phyloP scores from a whole-genome alignment of 1,140 invertebrate genomes.

The Cotesia typhae region DNA sequence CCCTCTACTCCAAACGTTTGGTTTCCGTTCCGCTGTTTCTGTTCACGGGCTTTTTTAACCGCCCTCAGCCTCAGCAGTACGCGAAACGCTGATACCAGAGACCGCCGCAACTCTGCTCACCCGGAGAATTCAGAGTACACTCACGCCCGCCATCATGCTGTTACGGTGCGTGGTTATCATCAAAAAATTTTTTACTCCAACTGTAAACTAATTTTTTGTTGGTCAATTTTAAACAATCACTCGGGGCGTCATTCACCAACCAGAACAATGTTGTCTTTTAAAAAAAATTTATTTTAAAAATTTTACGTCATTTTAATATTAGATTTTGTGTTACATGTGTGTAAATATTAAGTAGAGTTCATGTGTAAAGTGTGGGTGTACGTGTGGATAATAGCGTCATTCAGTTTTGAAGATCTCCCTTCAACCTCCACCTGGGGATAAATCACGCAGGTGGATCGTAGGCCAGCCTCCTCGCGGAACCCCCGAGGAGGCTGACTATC shows the following conservation, averaged over 20 bases:
- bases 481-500: slow-evolving; percentile 25
- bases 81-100: slow-evolving; percentile 39
- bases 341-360: not conserved
- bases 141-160: slow-evolving; percentile 32
- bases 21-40: slow-evolving; percentile 22
- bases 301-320: too few species aligned
- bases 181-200: not conserved
- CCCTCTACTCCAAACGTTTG: slow-evolving; percentile 11
- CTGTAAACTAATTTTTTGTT: too few species aligned
- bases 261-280: too few species aligned
- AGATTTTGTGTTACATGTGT: not conserved
- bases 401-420: not conserved
- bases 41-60: slow-evolving; percentile 42
- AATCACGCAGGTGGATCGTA: slow-evolving; percentile 9
- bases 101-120: too few species aligned
- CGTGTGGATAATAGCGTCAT: not conserved
- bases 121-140: slow-evolving; percentile 22
- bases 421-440: not conserved
- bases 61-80: slow-evolving; percentile 49
- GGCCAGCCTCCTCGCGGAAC: slow-evolving; percentile 27
- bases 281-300: too few species aligned
- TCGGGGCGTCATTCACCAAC: too few species aligned
- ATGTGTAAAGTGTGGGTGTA: slow-evolving; percentile 5
- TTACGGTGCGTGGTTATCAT: slow-evolving; percentile 7
- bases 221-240: too few species aligned